Conservation (phyloP, 2,113 vertebrate genomes). For the Pangasianodon hypophthalmus region DNA sequence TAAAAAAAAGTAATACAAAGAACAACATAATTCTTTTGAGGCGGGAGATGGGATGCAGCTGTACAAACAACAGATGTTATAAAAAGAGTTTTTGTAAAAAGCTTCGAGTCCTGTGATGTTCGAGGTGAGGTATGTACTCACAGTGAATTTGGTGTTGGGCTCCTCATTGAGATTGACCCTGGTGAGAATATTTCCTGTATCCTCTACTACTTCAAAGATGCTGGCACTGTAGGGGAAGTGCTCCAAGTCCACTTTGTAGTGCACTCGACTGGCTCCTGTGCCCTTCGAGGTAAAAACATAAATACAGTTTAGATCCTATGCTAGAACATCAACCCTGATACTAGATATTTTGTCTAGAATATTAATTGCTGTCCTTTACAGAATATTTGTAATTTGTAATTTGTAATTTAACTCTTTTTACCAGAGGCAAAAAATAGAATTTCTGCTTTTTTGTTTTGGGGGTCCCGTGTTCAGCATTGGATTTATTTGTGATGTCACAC, state of each 20-base stretch:
- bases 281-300: slow-evolving; percentile 68
- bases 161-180: slow-evolving; percentile 95
- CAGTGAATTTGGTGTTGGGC: slow-evolving; percentile 89
- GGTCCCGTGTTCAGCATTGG: too few species aligned
- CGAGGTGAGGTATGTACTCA: slow-evolving; percentile 64
- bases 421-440: too few species aligned
- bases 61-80: neutral
- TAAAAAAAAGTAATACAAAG: neutral
- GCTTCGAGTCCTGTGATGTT: neutral
- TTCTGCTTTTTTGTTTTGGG: too few species aligned
- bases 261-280: slow-evolving; percentile 84
- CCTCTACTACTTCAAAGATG: slow-evolving; percentile 89
- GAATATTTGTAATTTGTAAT: too few species aligned
- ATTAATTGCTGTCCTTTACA: neutral
- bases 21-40: neutral
- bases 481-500: too few species aligned
- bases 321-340: neutral
- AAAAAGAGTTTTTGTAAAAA: neutral
- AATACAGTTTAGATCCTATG: neutral
- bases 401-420: neutral
- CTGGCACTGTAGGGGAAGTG: slow-evolving; percentile 87
- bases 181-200: slow-evolving; percentile 85
- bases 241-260: slow-evolving; percentile 83
- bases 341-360: neutral
- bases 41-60: neutral